These are phyloP conservation scores for Conistra vaccinii DNA, from an alignment of 2,888 invertebrate genomes.

Conservation along the genomic window DNA sequence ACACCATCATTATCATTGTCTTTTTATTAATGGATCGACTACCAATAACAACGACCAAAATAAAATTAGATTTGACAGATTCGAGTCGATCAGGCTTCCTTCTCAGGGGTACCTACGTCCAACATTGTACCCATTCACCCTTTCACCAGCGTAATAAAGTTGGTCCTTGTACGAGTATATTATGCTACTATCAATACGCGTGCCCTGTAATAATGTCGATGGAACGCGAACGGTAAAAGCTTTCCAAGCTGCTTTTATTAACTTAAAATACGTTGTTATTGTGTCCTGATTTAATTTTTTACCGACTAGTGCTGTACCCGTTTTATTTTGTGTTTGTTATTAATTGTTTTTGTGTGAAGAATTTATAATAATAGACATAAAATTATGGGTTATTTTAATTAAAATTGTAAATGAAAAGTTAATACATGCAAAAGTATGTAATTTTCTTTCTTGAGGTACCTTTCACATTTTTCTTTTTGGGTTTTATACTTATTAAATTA, in stretches of 20 bases:
- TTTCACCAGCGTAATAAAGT: not conserved
- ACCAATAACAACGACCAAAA: not conserved
- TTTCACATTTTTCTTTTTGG: not conserved
- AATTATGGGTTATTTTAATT: too few species aligned
- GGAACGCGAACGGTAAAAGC: constrained; percentile 30
- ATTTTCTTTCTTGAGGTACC: not conserved
- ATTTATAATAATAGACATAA: too few species aligned
- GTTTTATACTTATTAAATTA: not conserved
- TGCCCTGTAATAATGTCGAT: constrained; percentile 29
- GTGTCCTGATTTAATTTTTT: not conserved
- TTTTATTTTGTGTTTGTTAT: not conserved
- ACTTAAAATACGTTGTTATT: constrained; percentile 12
- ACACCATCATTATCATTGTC: too few species aligned
- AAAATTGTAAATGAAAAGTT: too few species aligned
- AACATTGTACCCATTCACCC: not conserved
- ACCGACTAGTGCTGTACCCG: not conserved
- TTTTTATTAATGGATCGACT: not conserved
- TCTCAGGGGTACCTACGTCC: not conserved
- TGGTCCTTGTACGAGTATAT: not conserved
- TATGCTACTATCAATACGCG: not conserved
- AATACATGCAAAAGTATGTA: too few species aligned
- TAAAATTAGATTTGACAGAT: not conserved
- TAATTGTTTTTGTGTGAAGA: not conserved
- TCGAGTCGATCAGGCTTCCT: not conserved
- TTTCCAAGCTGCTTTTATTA: constrained; percentile 21